Percentiles rank a stretch among this genome's conserved stretches.
Evolutionary conservation across 1,140 invertebrate genomes (phyloP).

Genomic region (Pogonognathellus flavescens): DNA sequence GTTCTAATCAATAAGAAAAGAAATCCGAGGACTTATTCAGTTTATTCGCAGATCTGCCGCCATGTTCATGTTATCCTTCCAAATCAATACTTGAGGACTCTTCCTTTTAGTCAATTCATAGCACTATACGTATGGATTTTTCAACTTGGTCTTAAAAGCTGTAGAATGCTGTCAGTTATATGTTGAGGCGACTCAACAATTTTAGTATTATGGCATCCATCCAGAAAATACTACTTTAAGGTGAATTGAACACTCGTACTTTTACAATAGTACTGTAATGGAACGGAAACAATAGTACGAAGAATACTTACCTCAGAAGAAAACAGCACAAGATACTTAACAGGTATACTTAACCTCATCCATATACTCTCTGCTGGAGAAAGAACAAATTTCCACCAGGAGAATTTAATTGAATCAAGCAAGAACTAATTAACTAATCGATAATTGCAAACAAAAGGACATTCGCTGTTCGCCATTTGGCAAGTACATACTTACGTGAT

Average conservation of each 20-base stretch:
- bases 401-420: too few relatives aligned
- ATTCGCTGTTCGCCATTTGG: too few relatives aligned
- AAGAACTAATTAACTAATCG: too few relatives aligned
- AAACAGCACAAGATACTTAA: too few relatives aligned
- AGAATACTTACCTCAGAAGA: too few relatives aligned
- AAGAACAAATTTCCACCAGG: too few relatives aligned
- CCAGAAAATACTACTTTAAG: conserved; percentile 16
- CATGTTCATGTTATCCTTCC: conserved; percentile 48
- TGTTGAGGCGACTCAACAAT: background rate
- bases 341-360: too few relatives aligned
- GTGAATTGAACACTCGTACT: background rate
- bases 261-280: too few relatives aligned
- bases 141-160: background rate
- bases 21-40: conserved; percentile 41
- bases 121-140: conserved; percentile 12
- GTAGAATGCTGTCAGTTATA: conserved; percentile 8
- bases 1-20: conserved; percentile 54
- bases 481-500: too few relatives aligned
- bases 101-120: conserved; percentile 29
- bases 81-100: conserved; percentile 32
- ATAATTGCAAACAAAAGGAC: too few relatives aligned
- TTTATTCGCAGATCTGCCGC: conserved; percentile 41
- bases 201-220: conserved; percentile 33
- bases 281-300: too few relatives aligned
- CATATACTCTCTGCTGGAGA: too few relatives aligned